Evolutionary conservation across 2,113 vertebrate genomes (phyloP).

Genomic region (Cyphomyrus discorhynchus): DNA sequence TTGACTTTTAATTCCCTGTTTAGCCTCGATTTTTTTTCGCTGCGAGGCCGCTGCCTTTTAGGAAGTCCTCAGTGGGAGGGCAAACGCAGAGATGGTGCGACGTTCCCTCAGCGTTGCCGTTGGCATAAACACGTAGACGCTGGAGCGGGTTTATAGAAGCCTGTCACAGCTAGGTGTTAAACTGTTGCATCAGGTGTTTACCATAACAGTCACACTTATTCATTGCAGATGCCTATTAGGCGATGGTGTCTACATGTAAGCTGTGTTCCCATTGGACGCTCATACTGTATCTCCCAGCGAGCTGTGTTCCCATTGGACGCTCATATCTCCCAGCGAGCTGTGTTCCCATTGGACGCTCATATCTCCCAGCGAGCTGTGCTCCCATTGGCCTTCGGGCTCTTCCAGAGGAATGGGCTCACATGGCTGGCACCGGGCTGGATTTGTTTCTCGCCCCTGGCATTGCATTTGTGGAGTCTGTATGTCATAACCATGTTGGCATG

Average conservation of each 20-base stretch:
- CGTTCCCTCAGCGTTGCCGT: background rate
- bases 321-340: background rate
- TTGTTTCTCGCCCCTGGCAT: background rate
- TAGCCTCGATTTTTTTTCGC: background rate
- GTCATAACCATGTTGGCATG: background rate
- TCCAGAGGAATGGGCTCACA: background rate
- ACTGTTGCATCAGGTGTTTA: conserved; percentile 10
- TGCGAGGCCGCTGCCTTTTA: background rate
- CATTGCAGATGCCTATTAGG: background rate
- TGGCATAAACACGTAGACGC: background rate
- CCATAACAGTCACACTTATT: background rate
- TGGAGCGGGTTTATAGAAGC: background rate
- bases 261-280: background rate
- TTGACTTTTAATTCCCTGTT: background rate
- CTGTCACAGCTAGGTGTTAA: background rate
- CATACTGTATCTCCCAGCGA: background rate
- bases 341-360: background rate
- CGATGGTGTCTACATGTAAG: background rate
- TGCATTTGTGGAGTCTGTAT: background rate
- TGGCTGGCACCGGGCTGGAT: background rate
- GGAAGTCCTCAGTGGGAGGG: background rate
- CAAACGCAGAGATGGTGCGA: background rate
- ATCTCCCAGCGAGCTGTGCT: background rate
- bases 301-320: background rate
- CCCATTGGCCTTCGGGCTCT: background rate